phyloP scores from a whole-genome alignment of 2,888 invertebrate genomes.

The Sericinus montela region DNA sequence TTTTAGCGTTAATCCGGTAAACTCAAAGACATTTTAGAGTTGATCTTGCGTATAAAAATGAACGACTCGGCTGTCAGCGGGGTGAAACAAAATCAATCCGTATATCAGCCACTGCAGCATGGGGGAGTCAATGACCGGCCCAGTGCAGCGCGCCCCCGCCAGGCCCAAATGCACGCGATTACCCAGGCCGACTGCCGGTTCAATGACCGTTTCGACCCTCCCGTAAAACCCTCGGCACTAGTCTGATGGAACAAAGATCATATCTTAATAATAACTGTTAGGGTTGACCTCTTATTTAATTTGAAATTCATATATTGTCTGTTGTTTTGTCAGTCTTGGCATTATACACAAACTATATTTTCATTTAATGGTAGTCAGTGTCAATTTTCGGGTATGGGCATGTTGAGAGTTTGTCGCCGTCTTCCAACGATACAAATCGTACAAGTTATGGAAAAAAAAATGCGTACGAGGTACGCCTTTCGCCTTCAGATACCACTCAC shows the following conservation, averaged over 20 bases:
- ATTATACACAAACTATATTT: too few species aligned
- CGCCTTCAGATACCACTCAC: too few species aligned
- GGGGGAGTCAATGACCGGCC: constrained; percentile 67
- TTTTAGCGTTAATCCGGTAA: too few species aligned
- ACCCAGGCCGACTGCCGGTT: constrained; percentile 63
- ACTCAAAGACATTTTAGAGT: too few species aligned
- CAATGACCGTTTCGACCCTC: constrained; percentile 65
- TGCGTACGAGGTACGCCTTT: too few species aligned
- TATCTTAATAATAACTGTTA: constrained; percentile 7
- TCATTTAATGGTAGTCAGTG: too few species aligned
- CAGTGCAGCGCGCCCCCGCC: constrained; percentile 49
- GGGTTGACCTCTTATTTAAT: constrained; percentile 6
- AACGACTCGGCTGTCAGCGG: constrained; percentile 16
- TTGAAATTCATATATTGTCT: background rate
- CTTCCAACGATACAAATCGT: too few species aligned
- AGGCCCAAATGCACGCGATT: constrained; percentile 44
- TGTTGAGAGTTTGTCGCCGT: too few species aligned
- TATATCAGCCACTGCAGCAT: constrained; percentile 48
- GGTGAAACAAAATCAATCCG: constrained; percentile 50
- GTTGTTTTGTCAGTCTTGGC: too few species aligned
- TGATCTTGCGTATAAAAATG: constrained; percentile 6
- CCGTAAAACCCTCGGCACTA: constrained; percentile 40
- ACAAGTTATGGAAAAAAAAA: too few species aligned
- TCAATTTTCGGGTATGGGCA: too few species aligned
- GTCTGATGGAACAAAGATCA: constrained; percentile 28